Conservation (phyloP, 2,888 invertebrate genomes). For the Sthenelais limicola region DNA sequence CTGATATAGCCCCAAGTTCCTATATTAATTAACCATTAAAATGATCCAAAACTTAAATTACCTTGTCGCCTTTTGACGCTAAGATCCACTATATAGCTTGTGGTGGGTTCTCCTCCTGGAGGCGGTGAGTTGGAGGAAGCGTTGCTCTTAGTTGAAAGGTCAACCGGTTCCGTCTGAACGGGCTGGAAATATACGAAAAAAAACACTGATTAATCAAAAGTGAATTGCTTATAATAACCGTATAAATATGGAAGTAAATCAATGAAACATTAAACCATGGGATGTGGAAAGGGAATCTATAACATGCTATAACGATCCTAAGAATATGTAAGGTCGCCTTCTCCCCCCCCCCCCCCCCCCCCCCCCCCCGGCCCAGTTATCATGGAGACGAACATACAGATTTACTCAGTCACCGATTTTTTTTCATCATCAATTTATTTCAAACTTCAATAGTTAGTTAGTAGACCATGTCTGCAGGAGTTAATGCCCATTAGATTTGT, state of each 20-base stretch:
- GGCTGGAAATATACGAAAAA: conserved; percentile 22
- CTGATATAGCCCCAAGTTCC: too few relatives aligned
- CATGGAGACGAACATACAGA: too few relatives aligned
- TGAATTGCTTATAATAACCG: not conserved
- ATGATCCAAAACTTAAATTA: too few relatives aligned
- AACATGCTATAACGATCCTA: too few relatives aligned
- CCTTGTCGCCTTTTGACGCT: conserved; percentile 8
- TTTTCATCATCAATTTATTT: too few relatives aligned
- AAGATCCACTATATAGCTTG: conserved; percentile 19
- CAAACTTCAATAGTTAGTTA: too few relatives aligned
- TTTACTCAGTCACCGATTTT: too few relatives aligned
- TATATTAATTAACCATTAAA: too few relatives aligned
- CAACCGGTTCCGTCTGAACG: conserved; percentile 67
- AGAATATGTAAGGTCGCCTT: not conserved
- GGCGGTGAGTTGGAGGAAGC: conserved; percentile 52
- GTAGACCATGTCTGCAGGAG: too few relatives aligned
- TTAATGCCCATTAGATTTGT: too few relatives aligned
- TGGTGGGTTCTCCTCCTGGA: not conserved
- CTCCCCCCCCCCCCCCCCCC: conserved; percentile 4
- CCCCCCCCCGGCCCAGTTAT: not conserved
- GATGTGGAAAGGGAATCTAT: not conserved
- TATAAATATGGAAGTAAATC: not conserved
- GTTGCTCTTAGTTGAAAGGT: conserved; percentile 62
- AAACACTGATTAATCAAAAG: not conserved
- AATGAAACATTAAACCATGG: too few relatives aligned